Percentiles rank a stretch among this genome's conserved stretches.
phyloP scores from a whole-genome alignment of 2,797 vertebrate species.

The Pristis pectinata region DNA sequence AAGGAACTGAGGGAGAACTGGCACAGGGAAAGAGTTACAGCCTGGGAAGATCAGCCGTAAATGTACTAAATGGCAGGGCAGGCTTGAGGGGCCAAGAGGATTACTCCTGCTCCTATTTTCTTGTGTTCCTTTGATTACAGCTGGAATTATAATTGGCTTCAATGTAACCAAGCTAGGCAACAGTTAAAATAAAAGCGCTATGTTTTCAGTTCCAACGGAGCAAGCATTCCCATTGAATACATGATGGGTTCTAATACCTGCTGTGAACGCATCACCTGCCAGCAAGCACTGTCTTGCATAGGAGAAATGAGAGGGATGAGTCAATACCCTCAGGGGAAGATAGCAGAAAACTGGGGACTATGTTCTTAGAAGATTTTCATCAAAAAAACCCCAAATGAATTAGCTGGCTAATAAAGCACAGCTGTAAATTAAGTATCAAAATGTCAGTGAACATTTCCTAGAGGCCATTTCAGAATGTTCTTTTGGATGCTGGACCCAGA shows the following conservation, averaged over 20 bases:
- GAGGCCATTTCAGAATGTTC: background rate
- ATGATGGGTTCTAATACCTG: background rate
- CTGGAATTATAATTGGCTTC: background rate
- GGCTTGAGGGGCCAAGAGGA: too few species aligned
- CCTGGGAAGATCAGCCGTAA: too few species aligned
- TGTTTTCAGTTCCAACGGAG: too few species aligned
- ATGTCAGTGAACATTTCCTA: background rate
- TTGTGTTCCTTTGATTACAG: background rate
- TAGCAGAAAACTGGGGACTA: background rate
- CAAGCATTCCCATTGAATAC: background rate
- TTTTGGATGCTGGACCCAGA: background rate
- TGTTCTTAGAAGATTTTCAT: background rate
- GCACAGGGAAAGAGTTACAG: too few species aligned
- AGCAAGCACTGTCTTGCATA: too few species aligned
- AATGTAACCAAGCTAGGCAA: too few species aligned
- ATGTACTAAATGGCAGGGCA: too few species aligned
- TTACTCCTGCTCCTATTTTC: too few species aligned
- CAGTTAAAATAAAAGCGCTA: background rate
- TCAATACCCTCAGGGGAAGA: background rate
- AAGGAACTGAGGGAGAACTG: too few species aligned
- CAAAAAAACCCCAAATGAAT: background rate
- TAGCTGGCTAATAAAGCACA: slow-evolving; percentile 6
- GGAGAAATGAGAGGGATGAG: background rate
- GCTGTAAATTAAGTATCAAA: slow-evolving; percentile 7
- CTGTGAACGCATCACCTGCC: background rate